Percentiles rank a stretch among this genome's conserved stretches.
Conservation (phyloP, 2,797 vertebrate genomes). For the Dicrostonyx torquatus region DNA sequence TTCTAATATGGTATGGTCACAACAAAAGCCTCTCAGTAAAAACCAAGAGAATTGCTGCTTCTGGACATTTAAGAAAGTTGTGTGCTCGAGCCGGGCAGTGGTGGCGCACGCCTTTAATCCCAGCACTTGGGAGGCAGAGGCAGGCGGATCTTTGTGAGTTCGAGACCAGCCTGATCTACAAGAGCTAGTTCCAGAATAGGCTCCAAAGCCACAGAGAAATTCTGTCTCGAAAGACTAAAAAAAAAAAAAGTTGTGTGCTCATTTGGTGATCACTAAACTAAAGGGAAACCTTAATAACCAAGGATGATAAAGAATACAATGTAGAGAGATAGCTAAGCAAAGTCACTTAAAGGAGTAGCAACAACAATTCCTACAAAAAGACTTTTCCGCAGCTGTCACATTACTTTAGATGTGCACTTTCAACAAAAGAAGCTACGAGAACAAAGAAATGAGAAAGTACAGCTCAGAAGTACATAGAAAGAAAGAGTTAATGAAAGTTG, state of each 20-base stretch:
- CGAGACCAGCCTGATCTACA: too few relatives aligned
- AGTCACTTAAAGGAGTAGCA: background rate
- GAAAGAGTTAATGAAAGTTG: background rate
- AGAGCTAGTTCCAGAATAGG: too few relatives aligned
- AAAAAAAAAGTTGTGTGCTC: too few relatives aligned
- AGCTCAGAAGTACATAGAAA: background rate
- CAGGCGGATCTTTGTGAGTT: too few relatives aligned
- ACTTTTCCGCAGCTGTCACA: background rate
- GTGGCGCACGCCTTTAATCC: too few relatives aligned
- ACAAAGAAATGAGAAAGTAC: background rate
- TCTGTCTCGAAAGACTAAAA: too few relatives aligned
- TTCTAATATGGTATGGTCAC: background rate
- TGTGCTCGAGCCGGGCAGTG: too few relatives aligned
- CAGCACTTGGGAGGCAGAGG: too few relatives aligned
- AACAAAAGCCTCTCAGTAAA: background rate
- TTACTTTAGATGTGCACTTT: constrained; percentile 16
- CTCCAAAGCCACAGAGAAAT: too few relatives aligned
- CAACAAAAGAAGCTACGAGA: background rate
- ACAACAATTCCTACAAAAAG: background rate
- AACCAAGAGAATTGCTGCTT: background rate
- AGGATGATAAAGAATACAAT: background rate
- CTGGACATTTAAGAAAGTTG: constrained; percentile 17
- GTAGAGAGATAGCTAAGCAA: background rate
- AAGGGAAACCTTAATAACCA: background rate
- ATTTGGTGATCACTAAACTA: background rate